Conservation (phyloP, 1,140 invertebrate genomes). For the Spodoptera frugiperda region DNA sequence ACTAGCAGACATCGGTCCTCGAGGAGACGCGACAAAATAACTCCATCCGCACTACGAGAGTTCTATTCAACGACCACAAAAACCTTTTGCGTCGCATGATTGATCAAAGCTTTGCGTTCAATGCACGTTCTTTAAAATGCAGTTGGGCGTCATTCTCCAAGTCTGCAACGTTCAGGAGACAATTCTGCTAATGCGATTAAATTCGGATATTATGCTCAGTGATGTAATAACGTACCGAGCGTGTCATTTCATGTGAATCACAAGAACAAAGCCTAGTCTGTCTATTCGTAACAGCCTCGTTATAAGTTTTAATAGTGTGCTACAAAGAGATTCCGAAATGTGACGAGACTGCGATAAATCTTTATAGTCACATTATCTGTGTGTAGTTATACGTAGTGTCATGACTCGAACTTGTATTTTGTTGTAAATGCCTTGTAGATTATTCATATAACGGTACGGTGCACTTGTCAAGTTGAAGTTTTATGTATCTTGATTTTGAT, state of each 20-base stretch:
- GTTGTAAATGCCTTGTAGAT: slow-evolving; percentile 9
- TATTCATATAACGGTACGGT: neutral
- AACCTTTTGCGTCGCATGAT: slow-evolving; percentile 79
- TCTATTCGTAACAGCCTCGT: slow-evolving; percentile 65
- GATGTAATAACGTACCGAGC: slow-evolving; percentile 37
- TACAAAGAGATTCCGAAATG: slow-evolving; percentile 65
- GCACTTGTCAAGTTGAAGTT: slow-evolving; percentile 15
- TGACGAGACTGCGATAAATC: slow-evolving; percentile 51
- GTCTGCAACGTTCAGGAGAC: slow-evolving; percentile 25
- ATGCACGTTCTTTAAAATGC: slow-evolving; percentile 71
- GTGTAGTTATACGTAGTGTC: slow-evolving; percentile 17
- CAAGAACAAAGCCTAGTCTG: slow-evolving; percentile 52
- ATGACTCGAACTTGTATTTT: slow-evolving; percentile 29
- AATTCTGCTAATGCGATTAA: slow-evolving; percentile 28
- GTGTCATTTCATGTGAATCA: slow-evolving; percentile 50
- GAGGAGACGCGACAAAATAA: slow-evolving; percentile 73
- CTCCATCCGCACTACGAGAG: slow-evolving; percentile 67
- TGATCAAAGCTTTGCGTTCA: slow-evolving; percentile 79
- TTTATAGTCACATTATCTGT: slow-evolving; percentile 33
- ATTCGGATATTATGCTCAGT: slow-evolving; percentile 31
- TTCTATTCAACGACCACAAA: slow-evolving; percentile 78
- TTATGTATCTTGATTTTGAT: neutral
- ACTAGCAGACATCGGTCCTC: slow-evolving; percentile 66
- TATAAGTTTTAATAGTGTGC: slow-evolving; percentile 77
- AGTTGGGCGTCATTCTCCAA: slow-evolving; percentile 50